These are phyloP conservation scores for Drosophila mimica DNA, from an alignment of 2,888 invertebrate species.

Conservation along the genomic window DNA sequence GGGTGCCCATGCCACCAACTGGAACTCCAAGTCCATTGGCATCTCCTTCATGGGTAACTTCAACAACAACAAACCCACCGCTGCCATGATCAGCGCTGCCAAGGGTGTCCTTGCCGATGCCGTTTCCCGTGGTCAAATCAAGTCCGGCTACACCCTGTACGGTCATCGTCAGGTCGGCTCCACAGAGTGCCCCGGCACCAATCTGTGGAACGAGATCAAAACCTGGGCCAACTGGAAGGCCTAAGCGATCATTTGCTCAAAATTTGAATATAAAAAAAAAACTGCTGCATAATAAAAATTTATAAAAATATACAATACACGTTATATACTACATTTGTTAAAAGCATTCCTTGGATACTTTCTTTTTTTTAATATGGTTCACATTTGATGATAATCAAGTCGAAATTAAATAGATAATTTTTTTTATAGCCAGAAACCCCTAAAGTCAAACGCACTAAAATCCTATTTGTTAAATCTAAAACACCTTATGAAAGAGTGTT, in stretches of 20 bases:
- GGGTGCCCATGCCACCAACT: slow-evolving; percentile 75
- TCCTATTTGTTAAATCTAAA: background rate
- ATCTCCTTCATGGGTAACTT: slow-evolving; percentile 79
- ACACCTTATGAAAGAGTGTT: background rate
- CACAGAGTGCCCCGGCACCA: slow-evolving; percentile 81
- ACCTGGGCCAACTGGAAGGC: slow-evolving; percentile 78
- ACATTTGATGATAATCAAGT: background rate
- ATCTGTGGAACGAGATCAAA: slow-evolving; percentile 76
- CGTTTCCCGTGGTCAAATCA: slow-evolving; percentile 61
- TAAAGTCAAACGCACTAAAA: background rate
- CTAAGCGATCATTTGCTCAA: slow-evolving; percentile 8
- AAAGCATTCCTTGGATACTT: background rate
- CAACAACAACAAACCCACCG: slow-evolving; percentile 49
- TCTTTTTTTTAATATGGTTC: background rate
- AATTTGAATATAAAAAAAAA: background rate
- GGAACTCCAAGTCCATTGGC: slow-evolving; percentile 76
- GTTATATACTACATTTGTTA: slow-evolving; percentile 6
- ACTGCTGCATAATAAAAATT: slow-evolving; percentile 30
- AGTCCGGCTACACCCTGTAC: slow-evolving; percentile 59
- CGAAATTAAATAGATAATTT: background rate
- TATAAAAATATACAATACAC: slow-evolving; percentile 25
- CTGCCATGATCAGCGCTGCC: slow-evolving; percentile 65
- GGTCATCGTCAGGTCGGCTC: slow-evolving; percentile 79
- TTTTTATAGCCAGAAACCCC: background rate
- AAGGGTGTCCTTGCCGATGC: slow-evolving; percentile 69